Conservation (phyloP, 2,113 vertebrate genomes). For the Formicarius rufipectus region DNA sequence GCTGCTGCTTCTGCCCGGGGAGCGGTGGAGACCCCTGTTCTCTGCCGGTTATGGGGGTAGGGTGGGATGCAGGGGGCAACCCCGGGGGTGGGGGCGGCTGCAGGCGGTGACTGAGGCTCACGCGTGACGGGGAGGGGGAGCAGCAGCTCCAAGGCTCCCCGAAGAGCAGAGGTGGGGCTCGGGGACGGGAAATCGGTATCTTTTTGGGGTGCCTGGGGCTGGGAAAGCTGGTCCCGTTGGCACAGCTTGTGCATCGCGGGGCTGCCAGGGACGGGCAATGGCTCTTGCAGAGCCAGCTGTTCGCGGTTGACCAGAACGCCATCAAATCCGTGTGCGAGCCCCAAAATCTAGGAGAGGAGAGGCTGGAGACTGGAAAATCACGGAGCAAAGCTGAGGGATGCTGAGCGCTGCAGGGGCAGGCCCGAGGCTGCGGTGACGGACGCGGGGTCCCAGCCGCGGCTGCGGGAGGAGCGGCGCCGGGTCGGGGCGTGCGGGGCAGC, state of each 20-base stretch:
- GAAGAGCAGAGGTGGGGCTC: not conserved
- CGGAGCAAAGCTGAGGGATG: not conserved
- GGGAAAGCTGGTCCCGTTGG: not conserved
- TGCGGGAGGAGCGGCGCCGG: not conserved
- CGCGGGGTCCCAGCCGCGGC: not conserved
- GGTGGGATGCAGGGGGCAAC: not conserved
- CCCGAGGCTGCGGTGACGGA: not conserved
- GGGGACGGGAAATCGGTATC: not conserved
- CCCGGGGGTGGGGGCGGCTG: not conserved
- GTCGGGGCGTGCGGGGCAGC: not conserved
- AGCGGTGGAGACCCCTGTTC: not conserved
- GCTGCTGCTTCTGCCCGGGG: not conserved
- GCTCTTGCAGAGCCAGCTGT: not conserved
- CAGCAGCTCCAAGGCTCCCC: not conserved
- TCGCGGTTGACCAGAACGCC: not conserved
- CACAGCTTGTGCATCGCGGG: not conserved
- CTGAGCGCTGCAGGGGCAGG: not conserved
- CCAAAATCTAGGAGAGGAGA: not conserved
- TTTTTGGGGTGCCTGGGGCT: not conserved
- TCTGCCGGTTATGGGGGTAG: not conserved
- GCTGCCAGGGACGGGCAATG: not conserved
- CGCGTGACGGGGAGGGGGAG: not conserved
- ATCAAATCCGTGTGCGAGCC: not conserved
- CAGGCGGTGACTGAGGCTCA: conserved; percentile 1
- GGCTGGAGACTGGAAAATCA: not conserved